Evolutionary conservation across 2,888 invertebrate species (phyloP), one percentile per base, ranked within the genome.

Genomic region (Microplitis deprimator): DNA sequence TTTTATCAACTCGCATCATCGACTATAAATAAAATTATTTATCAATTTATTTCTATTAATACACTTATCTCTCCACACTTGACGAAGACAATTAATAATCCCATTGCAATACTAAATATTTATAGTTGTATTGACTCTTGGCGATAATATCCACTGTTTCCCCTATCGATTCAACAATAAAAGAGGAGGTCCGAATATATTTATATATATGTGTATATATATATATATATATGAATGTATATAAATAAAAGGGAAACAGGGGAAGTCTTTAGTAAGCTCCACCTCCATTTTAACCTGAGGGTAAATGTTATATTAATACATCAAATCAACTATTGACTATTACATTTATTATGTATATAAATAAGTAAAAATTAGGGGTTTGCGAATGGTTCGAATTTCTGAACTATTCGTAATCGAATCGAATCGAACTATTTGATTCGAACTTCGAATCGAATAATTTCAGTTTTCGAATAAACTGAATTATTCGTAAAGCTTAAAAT

Each of bases 221-320:
- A 41, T n/a, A n/a, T n/a, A n/a, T 41, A 41, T 41, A 41, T 41
- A 50, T 50, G 50, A 50, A 50, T 50, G 50, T 50, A 50, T 50
- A 50, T 50, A 50, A 50, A 50, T 50, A 50, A 50, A 50, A 50
- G 50, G 50, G 50, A 50, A 50, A 8, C 50, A 50, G 50, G 50
- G 50, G 50, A 50, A 50, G 50, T 50, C 50, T 50, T 50, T 50
- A 50, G 50, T 50, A 50, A 50, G 50, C 50, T 50, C 50, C 50
- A 50, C 50, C 50, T 50, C 50, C 50, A 13, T 50, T 13, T 50
- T 50, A 50, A 50, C 50, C 50, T 50, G 50, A 50, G 50, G 50
- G 50, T 50, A 50, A 50, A 50, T 13, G 50, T 50, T 50, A 50
- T 50, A 50, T 50, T 50, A 50, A 50, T 50, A 50, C 50, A 13